These are phyloP conservation scores for Oreonectes daqikongensis DNA, from an alignment of 2,797 vertebrate species.

Conservation along the genomic window DNA sequence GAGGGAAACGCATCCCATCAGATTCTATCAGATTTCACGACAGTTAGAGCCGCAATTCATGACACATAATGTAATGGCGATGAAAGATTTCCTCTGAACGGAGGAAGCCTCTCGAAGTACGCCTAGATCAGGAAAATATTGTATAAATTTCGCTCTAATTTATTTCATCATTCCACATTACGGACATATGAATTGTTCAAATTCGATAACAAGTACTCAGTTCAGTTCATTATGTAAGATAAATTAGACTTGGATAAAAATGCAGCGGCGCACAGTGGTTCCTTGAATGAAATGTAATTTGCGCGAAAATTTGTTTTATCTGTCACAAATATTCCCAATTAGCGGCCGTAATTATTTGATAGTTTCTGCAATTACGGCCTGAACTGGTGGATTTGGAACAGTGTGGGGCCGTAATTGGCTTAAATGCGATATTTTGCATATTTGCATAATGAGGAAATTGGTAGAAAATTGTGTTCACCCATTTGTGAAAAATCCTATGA, in stretches of 20 bases:
- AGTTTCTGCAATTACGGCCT: slow-evolving; percentile 99
- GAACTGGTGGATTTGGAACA: slow-evolving; percentile 98
- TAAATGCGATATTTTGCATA: slow-evolving; percentile 99
- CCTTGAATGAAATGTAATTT: slow-evolving; percentile 99
- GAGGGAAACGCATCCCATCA: slow-evolving; percentile 75
- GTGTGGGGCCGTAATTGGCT: slow-evolving; percentile 98
- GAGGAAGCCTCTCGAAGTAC: slow-evolving; percentile 78
- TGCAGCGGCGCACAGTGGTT: slow-evolving; percentile 91
- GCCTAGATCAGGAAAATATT: slow-evolving; percentile 87
- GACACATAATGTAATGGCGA: slow-evolving; percentile 78
- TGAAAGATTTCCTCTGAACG: slow-evolving; percentile 82
- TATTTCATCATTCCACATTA: slow-evolving; percentile 98
- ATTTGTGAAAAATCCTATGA: slow-evolving; percentile 99
- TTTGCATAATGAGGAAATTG: slow-evolving; percentile 99
- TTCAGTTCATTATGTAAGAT: slow-evolving; percentile 99
- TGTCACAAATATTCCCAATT: slow-evolving; percentile 99
- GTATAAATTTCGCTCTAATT: slow-evolving; percentile 93
- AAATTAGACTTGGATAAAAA: slow-evolving; percentile 97
- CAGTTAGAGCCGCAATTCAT: slow-evolving; percentile 71
- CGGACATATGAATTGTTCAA: slow-evolving; percentile 95
- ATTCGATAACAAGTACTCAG: slow-evolving; percentile 99
- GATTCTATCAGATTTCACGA: slow-evolving; percentile 75
- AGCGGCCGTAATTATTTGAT: slow-evolving; percentile 99
- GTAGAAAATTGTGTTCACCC: slow-evolving; percentile 99
- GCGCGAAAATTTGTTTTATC: slow-evolving; percentile 99